These are phyloP conservation scores for Marasmarcha lunaedactyla DNA, from an alignment of 2,888 invertebrate species.

Conservation along the genomic window DNA sequence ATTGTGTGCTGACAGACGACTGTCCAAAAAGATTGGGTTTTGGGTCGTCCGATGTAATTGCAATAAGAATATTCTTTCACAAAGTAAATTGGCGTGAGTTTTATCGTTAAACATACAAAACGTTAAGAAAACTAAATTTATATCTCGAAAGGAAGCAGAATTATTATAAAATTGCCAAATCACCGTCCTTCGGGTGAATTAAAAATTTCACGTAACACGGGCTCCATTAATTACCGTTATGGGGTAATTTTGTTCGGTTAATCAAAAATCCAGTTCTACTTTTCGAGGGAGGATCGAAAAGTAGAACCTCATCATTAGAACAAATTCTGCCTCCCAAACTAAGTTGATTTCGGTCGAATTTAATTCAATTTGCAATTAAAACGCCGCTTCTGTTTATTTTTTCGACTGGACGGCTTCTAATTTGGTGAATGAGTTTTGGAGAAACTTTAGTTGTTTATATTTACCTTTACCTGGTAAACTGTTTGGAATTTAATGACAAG, in stretches of 20 bases:
- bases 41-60: too few species aligned
- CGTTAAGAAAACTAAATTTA: too few species aligned
- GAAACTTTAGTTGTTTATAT: slow-evolving; percentile 1
- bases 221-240: slow-evolving; percentile 36
- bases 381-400: slow-evolving; percentile 48
- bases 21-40: too few species aligned
- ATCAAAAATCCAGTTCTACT: slow-evolving; percentile 46
- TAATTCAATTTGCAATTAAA: slow-evolving; percentile 66
- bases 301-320: slow-evolving; percentile 5
- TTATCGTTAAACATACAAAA: too few species aligned
- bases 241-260: slow-evolving; percentile 43
- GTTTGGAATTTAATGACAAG: too few species aligned
- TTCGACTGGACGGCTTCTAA: slow-evolving; percentile 39
- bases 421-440: slow-evolving; percentile 29
- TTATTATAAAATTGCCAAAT: too few species aligned
- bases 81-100: too few species aligned
- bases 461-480: background rate
- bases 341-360: slow-evolving; percentile 48
- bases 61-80: too few species aligned
- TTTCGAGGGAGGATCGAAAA: slow-evolving; percentile 21
- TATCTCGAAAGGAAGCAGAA: too few species aligned
- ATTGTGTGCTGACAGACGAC: too few species aligned
- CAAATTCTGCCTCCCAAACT: background rate
- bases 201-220: background rate
- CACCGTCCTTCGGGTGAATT: background rate